Base-by-base conservation (phyloP, 2,797 vertebrate genomes). In the Tachyglossus aculeatus region DNA sequence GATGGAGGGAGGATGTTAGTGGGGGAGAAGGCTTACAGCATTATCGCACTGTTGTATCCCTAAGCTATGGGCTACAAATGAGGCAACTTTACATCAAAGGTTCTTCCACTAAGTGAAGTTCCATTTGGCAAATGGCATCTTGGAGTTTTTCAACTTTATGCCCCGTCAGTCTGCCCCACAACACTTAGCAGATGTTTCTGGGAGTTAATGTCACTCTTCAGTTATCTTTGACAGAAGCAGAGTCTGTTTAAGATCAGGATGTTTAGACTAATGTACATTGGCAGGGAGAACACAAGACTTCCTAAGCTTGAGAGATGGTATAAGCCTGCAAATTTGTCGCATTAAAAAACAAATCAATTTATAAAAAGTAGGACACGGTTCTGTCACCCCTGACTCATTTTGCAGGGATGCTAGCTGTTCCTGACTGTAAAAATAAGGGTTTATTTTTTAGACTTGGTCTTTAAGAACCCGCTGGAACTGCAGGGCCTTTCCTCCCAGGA, bases 291-390 rank as follows among this genome's bases (percentile, higher is more conserved):
- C 75, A 72, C 76, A 81, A 64, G 81, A 68, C 64, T 82, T 48
- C 74, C n/a, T 84, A 72, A 86, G 84, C 78, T 84, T 24, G 5
- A 70, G 70, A 76, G 84, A 82, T 74, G 71, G 51, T 71, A 65
- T 79, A 78, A 80, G 67, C 70, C 44, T 47, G 74, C 78, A 78
- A 78, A 72, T 75, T 75, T 81, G 82, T 88, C 88, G 83, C 74
- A 88, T 89, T 83, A 79, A 85, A 85, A 88, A 85, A 73, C 57
- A 87, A 80, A 84, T 84, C 89, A 90, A 76, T 90, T 91, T 88
- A 88, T 90, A n/a, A n/a, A n/a, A 90, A 86, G 79, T 67, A 69
- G 80, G 78, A 80, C 87, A 75, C 59, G 41, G 71, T 74, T 87
- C 81, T 18, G 9, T 78, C 83, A 65, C 55, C 83, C 83, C 69